Conservation (phyloP, 2,113 vertebrate species). For the Carlito syrichta region DNA sequence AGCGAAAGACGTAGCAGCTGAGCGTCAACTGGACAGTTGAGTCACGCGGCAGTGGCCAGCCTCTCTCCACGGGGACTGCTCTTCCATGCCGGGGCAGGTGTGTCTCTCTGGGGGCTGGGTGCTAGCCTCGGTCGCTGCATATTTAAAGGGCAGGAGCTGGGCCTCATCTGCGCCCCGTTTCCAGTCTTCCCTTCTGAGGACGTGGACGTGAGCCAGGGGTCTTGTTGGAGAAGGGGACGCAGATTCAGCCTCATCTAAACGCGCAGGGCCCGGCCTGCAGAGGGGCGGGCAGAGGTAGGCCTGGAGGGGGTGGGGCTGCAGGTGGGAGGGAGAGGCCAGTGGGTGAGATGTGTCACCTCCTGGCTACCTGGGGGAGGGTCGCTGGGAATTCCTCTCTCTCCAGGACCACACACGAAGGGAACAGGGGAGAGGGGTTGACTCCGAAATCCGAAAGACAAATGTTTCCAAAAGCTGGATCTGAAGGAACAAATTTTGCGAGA, state of each 20-base stretch:
- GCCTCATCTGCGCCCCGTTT: background rate
- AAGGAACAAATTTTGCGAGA: background rate
- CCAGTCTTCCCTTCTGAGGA: background rate
- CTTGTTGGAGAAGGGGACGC: no score
- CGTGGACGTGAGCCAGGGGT: no score
- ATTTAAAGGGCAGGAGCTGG: background rate
- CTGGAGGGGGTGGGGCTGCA: no score
- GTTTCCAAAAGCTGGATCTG: background rate
- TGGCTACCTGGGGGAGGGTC: background rate
- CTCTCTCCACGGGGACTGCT: no score
- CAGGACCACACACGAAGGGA: background rate
- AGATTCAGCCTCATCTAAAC: no score
- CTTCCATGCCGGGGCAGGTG: no score
- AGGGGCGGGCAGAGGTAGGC: background rate
- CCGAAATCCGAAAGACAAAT: background rate
- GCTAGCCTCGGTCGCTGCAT: background rate
- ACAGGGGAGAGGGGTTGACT: fast-evolving
- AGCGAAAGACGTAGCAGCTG: background rate
- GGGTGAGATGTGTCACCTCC: no score
- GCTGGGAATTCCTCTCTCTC: background rate
- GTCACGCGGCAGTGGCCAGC: background rate
- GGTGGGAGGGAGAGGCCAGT: no score
- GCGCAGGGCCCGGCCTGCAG: background rate
- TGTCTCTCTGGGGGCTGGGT: background rate
- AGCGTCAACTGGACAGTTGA: no score